Evolutionary conservation across 2,888 invertebrate species (phyloP), one percentile per base, ranked within the genome.

Genomic region (Eudemis profundana): DNA sequence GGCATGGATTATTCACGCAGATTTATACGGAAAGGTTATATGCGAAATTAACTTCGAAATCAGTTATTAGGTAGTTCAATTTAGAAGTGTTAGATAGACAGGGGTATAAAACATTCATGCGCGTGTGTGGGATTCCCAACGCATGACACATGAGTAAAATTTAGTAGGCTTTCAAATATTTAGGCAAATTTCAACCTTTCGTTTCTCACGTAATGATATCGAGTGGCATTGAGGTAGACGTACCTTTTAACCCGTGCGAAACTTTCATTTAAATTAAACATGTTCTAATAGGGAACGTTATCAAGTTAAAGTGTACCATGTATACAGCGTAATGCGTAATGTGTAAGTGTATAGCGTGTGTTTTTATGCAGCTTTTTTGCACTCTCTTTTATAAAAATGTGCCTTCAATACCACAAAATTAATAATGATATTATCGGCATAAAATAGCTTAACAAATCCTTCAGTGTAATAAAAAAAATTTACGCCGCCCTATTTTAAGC

Each of bases 41-140:
- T 81, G 79, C 77, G 79, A 83, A 83, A 85, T 84, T 78, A 86
- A 84, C 81, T 85, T 85, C 77, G 79, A 84, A 78, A 82, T 84
- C 74, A 78, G 80, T 82, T 87, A 86, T 87, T 84, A 85, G 65
- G 51, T 60, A 65, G 85, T 84, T 83, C 76, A 77, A 71, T 73
- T 73, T 79, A 75, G 77, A 77, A 85, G 83, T 83, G 74, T 74
- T 83, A 80, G 86, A 83, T 79, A 83, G 87, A 80, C 85, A 82
- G 78, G 76, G 68, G 73, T 71, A 81, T 86, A 70, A 83, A 86
- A 81, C 83, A 87, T 87, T 86, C 81, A 86, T n/a, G 54, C 64
- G 61, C 73, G 75, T 77, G 78, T 83, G 82, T 78, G 82, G 76
- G 79, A 78, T 82, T 81, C 79, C 82, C 78, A 76, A 80, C 78